These are phyloP conservation scores for Hydropsyche tenuis DNA, from an alignment of 1,140 invertebrate species.

Conservation along the genomic window DNA sequence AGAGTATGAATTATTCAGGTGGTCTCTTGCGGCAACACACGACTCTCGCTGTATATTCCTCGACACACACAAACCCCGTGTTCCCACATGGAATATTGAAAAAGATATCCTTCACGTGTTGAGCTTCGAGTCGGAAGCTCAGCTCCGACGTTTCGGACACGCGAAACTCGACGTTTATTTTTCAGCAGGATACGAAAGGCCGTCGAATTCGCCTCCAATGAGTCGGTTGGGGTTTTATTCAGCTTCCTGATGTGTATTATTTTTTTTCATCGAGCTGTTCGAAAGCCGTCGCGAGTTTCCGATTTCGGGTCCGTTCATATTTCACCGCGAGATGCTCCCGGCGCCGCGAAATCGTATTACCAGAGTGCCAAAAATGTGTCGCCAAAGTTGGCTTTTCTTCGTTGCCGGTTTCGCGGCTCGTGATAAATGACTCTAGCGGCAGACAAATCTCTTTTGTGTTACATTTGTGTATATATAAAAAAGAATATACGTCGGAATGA, in stretches of 20 bases:
- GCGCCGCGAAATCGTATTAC: conserved; percentile 31
- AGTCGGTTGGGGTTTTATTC: not conserved
- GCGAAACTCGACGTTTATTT: not conserved
- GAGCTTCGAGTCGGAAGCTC: too few species aligned
- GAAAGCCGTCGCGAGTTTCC: not conserved
- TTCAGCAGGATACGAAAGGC: not conserved
- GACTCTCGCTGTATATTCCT: not conserved
- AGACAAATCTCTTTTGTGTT: conserved; percentile 30
- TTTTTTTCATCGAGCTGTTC: too few species aligned
- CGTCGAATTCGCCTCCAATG: not conserved
- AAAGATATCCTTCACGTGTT: not conserved
- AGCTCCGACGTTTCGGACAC: too few species aligned
- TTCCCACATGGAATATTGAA: conserved; percentile 31
- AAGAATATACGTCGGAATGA: not conserved
- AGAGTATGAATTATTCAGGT: conserved; percentile 43
- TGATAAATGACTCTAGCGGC: conserved; percentile 33
- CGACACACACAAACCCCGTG: not conserved
- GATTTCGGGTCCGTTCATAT: not conserved
- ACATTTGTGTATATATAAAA: conserved; percentile 30
- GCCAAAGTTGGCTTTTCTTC: conserved; percentile 29
- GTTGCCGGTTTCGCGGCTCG: conserved; percentile 18
- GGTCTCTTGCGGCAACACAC: conserved; percentile 22
- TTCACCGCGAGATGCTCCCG: not conserved
- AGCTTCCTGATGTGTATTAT: too few species aligned
- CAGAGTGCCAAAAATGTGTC: conserved; percentile 38